Evolutionary conservation across 2,888 invertebrate species (phyloP), one percentile per base, ranked within the genome.

Genomic region (Mystacides longicornis): DNA sequence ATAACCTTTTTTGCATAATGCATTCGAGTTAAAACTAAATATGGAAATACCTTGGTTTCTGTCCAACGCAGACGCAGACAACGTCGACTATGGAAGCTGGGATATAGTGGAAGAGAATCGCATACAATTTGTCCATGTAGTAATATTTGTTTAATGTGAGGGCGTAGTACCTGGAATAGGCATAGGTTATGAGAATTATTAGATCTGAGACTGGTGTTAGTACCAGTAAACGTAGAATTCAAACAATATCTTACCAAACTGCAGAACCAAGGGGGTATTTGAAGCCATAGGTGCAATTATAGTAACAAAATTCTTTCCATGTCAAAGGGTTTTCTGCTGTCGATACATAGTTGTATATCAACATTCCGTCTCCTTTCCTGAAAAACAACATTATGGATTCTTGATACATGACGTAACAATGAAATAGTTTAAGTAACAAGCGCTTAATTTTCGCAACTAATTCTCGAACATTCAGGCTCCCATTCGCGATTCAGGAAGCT

Each of bases 281-380:
- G 14, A 72, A 64, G 1, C 81, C 78, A 56, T 81, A 74, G 7
- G 69, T 68, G 63, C 80, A 60, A 59, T 80, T 81, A 2, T 75
- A 67, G 0, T 67, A 56, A 64, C 73, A 68, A 64, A 89, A 89
- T 47, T 86, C 79, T 0, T 75, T 79, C 95, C 95, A 97, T 0
- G 83, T 85, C 43, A 95, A 71, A 1, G 85, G 83, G 66, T 93
- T 91, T 58, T 88, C 81, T 1, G 78, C 77, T 0, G 91, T 88
- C 1, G 93, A 89, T 1, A 93, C 89, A 69, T 86, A 91, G 72
- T 95, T 94, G 74, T 88, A 94, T 46, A 94, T 83, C 0, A 83
- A 77, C 1, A 77, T 78, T 37, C 75, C 74, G 9, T 53, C 0
- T 69, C 54, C 55, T 23, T 54, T 57, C 31, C 69, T 70, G 65